phyloP scores from a whole-genome alignment of 1,140 invertebrate species.

The Eumaeus atala region DNA sequence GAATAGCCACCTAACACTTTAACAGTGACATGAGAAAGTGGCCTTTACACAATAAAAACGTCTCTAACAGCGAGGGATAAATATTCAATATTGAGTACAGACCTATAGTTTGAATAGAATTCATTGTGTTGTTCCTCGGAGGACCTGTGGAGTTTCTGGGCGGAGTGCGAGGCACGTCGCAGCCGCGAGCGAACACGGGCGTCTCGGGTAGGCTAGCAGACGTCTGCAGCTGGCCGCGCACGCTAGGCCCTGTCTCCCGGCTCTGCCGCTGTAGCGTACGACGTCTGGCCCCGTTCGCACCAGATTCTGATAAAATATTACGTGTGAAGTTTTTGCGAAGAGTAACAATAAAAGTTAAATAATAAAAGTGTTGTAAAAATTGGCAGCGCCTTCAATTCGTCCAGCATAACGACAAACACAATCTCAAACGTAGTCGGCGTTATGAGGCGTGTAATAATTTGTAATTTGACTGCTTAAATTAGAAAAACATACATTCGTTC shows the following conservation, averaged over 20 bases:
- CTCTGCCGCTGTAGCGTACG: conserved; percentile 71
- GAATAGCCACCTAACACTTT: too few species aligned
- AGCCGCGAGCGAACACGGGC: conserved; percentile 86
- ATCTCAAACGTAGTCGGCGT: too few species aligned
- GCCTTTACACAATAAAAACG: too few species aligned
- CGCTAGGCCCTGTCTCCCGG: conserved; percentile 46
- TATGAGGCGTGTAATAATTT: too few species aligned
- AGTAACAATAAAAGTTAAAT: too few species aligned
- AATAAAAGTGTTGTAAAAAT: too few species aligned
- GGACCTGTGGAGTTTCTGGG: conserved; percentile 78
- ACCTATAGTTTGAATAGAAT: conserved; percentile 76
- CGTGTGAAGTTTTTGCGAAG: background rate
- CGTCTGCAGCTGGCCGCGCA: conserved; percentile 79
- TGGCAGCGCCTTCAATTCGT: too few species aligned
- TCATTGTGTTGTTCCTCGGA: conserved; percentile 77
- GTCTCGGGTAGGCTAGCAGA: conserved; percentile 89
- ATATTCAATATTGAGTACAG: conserved; percentile 9
- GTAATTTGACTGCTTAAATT: too few species aligned
- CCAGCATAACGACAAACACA: too few species aligned
- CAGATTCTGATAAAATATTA: conserved; percentile 50
- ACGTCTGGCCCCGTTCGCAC: conserved; percentile 64
- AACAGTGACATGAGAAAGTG: too few species aligned
- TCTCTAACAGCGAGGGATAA: too few species aligned
- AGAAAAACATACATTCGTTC: too few species aligned
- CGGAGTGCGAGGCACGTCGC: conserved; percentile 84